Conservation (phyloP, 1,140 invertebrate species). For the Drosophila neocordata region DNA sequence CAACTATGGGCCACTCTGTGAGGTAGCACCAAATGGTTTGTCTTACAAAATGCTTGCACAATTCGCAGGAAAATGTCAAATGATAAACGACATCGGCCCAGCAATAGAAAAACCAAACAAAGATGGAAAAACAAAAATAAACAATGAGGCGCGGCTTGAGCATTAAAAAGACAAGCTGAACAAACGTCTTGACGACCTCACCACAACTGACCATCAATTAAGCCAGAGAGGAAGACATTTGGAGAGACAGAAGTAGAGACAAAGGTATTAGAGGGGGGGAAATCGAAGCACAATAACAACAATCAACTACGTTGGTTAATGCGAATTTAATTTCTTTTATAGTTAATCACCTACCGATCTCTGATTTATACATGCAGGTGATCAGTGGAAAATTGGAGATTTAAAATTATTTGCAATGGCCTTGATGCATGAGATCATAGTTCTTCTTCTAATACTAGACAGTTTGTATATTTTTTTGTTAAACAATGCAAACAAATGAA, state of each 20-base stretch:
- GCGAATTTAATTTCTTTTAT: slow-evolving; percentile 56
- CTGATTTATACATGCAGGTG: slow-evolving; percentile 28
- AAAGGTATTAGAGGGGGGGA: background rate
- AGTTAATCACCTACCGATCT: slow-evolving; percentile 1
- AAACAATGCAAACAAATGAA: slow-evolving; percentile 42
- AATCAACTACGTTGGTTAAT: slow-evolving; percentile 30
- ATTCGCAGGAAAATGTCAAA: slow-evolving; percentile 49
- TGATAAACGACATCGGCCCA: slow-evolving; percentile 24
- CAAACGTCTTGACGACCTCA: slow-evolving; percentile 37
- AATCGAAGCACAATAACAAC: slow-evolving; percentile 20
- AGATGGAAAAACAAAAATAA: slow-evolving; percentile 7
- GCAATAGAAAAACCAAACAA: slow-evolving; percentile 5
- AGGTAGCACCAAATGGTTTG: slow-evolving; percentile 15
- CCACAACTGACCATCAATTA: slow-evolving; percentile 37
- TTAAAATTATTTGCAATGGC: slow-evolving; percentile 18
- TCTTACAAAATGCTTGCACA: slow-evolving; percentile 31
- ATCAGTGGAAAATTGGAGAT: slow-evolving; percentile 63
- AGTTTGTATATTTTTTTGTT: slow-evolving; percentile 32
- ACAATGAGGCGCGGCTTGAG: slow-evolving; percentile 38
- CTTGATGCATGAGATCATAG: slow-evolving; percentile 34
- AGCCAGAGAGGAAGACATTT: slow-evolving; percentile 14
- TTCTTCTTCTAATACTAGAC: slow-evolving; percentile 9
- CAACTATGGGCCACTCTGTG: slow-evolving; percentile 7
- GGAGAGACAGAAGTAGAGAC: background rate
- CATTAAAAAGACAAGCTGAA: slow-evolving; percentile 36